phyloP scores from a whole-genome alignment of 2,797 vertebrate genomes.

The Smutsia gigantea region DNA sequence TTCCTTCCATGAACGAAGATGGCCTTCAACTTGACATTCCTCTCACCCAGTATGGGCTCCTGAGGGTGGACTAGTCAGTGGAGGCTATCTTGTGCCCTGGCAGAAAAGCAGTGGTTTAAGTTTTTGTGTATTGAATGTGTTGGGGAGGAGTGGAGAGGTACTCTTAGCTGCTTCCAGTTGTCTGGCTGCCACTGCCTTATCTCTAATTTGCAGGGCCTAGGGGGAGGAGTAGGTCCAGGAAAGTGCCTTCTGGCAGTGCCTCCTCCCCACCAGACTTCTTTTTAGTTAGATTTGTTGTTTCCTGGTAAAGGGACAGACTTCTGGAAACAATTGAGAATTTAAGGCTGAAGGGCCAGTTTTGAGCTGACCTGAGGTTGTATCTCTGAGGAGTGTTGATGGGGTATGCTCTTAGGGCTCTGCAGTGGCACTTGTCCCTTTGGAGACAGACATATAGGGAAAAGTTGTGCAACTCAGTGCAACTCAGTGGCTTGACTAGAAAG shows the following conservation, averaged over 20 bases:
- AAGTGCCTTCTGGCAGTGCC: slow-evolving; percentile 20
- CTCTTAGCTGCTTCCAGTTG: slow-evolving; percentile 41
- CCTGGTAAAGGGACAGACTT: slow-evolving; percentile 63
- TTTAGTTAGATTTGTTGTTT: slow-evolving; percentile 71
- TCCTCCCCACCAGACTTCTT: slow-evolving; percentile 43
- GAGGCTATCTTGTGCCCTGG: background rate
- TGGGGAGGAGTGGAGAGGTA: background rate
- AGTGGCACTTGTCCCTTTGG: slow-evolving; percentile 33
- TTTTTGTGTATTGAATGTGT: background rate
- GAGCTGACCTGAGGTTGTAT: slow-evolving; percentile 53
- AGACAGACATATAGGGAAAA: background rate
- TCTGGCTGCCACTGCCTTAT: slow-evolving; percentile 70
- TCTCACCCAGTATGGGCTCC: background rate
- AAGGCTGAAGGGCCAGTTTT: background rate
- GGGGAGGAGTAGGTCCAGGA: slow-evolving; percentile 53
- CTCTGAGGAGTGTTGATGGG: background rate
- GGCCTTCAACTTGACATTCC: background rate
- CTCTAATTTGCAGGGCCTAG: slow-evolving; percentile 70
- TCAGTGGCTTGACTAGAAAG: background rate
- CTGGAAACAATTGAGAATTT: background rate
- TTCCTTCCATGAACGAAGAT: background rate
- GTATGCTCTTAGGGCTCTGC: background rate
- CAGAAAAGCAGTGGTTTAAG: slow-evolving; percentile 53
- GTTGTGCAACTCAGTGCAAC: slow-evolving; percentile 1
- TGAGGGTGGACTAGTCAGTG: background rate